Evolutionary conservation across 2,113 vertebrate genomes (phyloP).

Genomic region (Pyxicephalus adspersus): DNA sequence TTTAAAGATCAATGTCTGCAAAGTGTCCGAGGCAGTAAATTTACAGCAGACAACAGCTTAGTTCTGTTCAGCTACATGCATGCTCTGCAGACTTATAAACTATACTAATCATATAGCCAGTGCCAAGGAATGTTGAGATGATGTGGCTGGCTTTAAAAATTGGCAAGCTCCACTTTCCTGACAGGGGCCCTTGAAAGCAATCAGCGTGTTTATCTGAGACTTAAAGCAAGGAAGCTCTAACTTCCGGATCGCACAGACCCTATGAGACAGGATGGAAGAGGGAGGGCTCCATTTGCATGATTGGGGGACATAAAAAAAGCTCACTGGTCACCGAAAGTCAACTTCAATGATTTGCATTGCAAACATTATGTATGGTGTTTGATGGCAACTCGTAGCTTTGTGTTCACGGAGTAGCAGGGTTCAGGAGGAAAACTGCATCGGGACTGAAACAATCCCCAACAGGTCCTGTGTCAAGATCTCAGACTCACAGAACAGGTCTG

Average conservation of each 20-base stretch:
- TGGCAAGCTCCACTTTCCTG: slow-evolving; percentile 12
- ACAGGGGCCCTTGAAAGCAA: slow-evolving; percentile 44
- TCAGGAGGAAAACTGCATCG: not conserved
- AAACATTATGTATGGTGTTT: not conserved
- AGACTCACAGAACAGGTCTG: not conserved
- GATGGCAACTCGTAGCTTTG: not conserved
- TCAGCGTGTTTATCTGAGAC: slow-evolving; percentile 43
- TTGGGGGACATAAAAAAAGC: not conserved
- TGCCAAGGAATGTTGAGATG: slow-evolving; percentile 16
- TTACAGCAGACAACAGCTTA: too few species aligned
- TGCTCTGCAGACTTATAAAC: too few species aligned
- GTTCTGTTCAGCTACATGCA: too few species aligned
- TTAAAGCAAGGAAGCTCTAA: slow-evolving; percentile 37
- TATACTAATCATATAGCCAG: too few species aligned
- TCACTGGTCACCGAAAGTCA: not conserved
- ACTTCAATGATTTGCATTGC: slow-evolving; percentile 29
- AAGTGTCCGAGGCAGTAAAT: too few species aligned
- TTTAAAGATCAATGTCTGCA: not conserved
- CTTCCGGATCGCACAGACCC: slow-evolving; percentile 36
- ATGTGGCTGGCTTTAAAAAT: not conserved
- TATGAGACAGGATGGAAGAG: slow-evolving; percentile 26
- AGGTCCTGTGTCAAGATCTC: not conserved
- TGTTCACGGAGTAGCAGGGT: not conserved
- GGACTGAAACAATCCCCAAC: not conserved
- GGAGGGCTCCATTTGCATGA: slow-evolving; percentile 18